These are phyloP conservation scores for Sminthurinus aureus DNA, from an alignment of 2,888 invertebrate species.

Conservation along the genomic window DNA sequence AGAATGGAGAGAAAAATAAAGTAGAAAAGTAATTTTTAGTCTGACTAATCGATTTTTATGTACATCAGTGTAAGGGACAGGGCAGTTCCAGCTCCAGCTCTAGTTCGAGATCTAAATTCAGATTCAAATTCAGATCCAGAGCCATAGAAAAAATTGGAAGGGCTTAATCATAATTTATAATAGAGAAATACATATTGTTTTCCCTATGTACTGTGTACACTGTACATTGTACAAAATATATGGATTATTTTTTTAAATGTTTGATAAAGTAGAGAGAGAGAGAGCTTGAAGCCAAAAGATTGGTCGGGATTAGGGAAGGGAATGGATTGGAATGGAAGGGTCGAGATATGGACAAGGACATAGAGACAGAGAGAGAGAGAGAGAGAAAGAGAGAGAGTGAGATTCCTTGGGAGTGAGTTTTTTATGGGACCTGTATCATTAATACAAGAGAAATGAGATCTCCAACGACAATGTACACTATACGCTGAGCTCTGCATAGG, in stretches of 20 bases:
- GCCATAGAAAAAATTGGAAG: no score
- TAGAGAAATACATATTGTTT: no score
- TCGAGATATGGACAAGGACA: constrained; percentile 55
- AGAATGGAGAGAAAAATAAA: neutral
- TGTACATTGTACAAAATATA: neutral
- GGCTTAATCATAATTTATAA: no score
- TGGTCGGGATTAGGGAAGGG: constrained; percentile 27
- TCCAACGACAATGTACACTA: neutral
- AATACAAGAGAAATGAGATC: constrained; percentile 55
- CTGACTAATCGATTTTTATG: neutral
- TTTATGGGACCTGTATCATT: constrained; percentile 54
- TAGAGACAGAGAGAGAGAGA: constrained; percentile 45
- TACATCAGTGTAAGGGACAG: neutral
- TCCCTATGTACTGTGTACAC: no score
- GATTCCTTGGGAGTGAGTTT: constrained; percentile 52
- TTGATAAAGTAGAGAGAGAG: constrained; percentile 10
- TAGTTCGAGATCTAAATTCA: no score
- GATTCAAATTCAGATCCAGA: no score
- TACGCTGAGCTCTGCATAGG: no score
- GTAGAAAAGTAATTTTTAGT: neutral
- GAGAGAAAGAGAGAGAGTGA: constrained; percentile 40
- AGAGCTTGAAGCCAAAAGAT: constrained; percentile 28
- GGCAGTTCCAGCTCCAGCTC: neutral
- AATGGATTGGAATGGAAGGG: constrained; percentile 43
- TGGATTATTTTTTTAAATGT: constrained; percentile 19